These are phyloP conservation scores for Cyphomyrus plagiostoma DNA, from an alignment of 2,113 vertebrate genomes.

Conservation along the genomic window DNA sequence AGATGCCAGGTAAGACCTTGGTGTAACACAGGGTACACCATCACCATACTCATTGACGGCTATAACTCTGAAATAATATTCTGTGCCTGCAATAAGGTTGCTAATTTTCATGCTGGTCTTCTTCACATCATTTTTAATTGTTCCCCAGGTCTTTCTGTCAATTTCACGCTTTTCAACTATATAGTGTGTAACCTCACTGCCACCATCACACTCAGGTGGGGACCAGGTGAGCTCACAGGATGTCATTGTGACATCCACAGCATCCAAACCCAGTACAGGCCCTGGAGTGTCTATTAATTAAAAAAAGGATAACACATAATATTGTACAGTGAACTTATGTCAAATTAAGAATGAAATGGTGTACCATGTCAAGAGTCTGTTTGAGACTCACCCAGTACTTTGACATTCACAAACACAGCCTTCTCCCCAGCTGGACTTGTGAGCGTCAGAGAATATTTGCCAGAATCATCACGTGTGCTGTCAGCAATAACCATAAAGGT, in stretches of 20 bases:
- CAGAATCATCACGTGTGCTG: slow-evolving; percentile 86
- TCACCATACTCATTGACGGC: slow-evolving; percentile 91
- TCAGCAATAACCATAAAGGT: slow-evolving; percentile 91
- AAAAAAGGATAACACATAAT: not conserved
- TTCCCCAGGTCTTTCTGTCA: slow-evolving; percentile 90
- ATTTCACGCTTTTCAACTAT: slow-evolving; percentile 87
- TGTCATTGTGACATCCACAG: slow-evolving; percentile 76
- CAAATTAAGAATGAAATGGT: not conserved
- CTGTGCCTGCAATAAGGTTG: slow-evolving; percentile 77
- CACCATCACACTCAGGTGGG: slow-evolving; percentile 84
- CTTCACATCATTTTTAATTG: slow-evolving; percentile 73
- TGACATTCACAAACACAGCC: slow-evolving; percentile 89
- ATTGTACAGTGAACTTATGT: not conserved
- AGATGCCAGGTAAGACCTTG: slow-evolving; percentile 79
- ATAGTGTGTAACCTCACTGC: slow-evolving; percentile 88
- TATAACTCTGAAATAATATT: slow-evolving; percentile 90
- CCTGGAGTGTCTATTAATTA: slow-evolving; percentile 83
- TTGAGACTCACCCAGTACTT: slow-evolving; percentile 69
- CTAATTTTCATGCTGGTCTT: slow-evolving; percentile 82
- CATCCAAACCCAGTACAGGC: slow-evolving; percentile 78
- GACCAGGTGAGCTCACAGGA: slow-evolving; percentile 82
- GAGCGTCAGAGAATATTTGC: slow-evolving; percentile 89
- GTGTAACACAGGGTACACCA: slow-evolving; percentile 76
- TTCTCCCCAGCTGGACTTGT: slow-evolving; percentile 89
- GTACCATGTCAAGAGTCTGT: not conserved